A percentile compares a stretch with the other conserved stretches of the same genome.
phyloP scores from a whole-genome alignment of 2,797 vertebrate species.

The Meda fulgida region DNA sequence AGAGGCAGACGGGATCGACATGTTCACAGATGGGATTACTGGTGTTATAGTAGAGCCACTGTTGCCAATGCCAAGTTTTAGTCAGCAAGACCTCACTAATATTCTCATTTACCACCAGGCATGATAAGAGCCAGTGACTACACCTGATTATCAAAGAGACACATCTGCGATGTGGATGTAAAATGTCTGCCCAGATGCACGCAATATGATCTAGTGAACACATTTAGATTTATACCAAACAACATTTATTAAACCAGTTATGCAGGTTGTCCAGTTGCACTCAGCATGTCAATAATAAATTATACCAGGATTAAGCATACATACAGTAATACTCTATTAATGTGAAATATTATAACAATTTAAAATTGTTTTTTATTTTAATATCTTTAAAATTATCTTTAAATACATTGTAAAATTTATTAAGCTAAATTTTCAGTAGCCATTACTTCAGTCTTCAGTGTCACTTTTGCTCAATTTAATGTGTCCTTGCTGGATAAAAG shows the following conservation, averaged over 20 bases:
- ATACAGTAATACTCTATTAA: background rate
- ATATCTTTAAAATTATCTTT: no score
- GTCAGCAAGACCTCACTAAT: conserved; percentile 44
- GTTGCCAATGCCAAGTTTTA: conserved; percentile 25
- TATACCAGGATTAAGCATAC: conserved; percentile 24
- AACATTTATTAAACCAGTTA: background rate
- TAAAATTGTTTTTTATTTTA: no score
- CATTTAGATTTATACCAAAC: conserved; percentile 1
- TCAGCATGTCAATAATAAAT: conserved; percentile 2
- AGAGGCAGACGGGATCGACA: conserved; percentile 18
- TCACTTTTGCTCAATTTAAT: no score
- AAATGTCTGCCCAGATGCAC: background rate
- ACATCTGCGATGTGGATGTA: background rate
- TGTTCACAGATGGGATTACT: conserved; percentile 56
- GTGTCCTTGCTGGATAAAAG: no score
- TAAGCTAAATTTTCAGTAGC: no score
- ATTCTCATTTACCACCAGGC: conserved; percentile 29
- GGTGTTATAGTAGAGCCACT: conserved; percentile 20
- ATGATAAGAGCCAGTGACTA: background rate
- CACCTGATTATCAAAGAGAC: conserved; percentile 3
- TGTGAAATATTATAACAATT: no score
- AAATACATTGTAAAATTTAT: no score
- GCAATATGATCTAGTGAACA: conserved; percentile 27
- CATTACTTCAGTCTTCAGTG: no score
- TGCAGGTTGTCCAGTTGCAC: conserved; percentile 23